Evolutionary conservation across 2,888 invertebrate genomes (phyloP).

Genomic region (Eristalis tenax): DNA sequence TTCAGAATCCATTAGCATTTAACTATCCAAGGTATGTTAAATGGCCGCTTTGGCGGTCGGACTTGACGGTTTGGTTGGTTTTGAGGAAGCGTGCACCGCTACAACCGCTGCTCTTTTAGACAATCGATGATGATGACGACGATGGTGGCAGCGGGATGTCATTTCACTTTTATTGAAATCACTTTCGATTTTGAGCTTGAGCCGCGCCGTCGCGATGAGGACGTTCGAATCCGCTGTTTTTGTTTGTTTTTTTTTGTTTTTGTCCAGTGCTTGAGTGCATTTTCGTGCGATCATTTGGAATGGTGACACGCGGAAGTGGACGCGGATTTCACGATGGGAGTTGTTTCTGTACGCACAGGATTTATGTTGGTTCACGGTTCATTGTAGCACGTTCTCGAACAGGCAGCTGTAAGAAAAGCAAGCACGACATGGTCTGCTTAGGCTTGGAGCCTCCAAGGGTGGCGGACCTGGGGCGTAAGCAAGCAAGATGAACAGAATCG

Average conservation of each 20-base stretch:
- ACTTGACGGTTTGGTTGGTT: constrained; percentile 18
- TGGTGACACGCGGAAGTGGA: no score
- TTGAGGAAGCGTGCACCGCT: constrained; percentile 40
- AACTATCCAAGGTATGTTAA: constrained; percentile 54
- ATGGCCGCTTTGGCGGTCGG: constrained; percentile 47
- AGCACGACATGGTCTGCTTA: no score
- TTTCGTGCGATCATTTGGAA: no score
- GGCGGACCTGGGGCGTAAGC: no score
- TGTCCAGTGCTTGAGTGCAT: neutral
- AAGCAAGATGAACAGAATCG: no score
- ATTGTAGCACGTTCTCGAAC: no score
- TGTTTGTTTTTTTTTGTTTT: no score
- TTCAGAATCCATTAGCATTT: constrained; percentile 66
- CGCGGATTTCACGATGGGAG: no score
- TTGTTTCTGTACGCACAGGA: no score
- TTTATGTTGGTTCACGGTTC: no score
- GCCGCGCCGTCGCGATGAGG: neutral
- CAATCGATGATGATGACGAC: neutral
- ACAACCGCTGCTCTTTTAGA: neutral
- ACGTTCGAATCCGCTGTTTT: neutral
- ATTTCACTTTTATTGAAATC: constrained; percentile 3
- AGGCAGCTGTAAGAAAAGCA: no score
- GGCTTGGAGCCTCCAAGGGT: no score
- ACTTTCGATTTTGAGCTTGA: constrained; percentile 6
- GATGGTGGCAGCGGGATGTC: neutral